Evolutionary conservation across 2,113 vertebrate species (phyloP).

Genomic region (Melozone crissalis): DNA sequence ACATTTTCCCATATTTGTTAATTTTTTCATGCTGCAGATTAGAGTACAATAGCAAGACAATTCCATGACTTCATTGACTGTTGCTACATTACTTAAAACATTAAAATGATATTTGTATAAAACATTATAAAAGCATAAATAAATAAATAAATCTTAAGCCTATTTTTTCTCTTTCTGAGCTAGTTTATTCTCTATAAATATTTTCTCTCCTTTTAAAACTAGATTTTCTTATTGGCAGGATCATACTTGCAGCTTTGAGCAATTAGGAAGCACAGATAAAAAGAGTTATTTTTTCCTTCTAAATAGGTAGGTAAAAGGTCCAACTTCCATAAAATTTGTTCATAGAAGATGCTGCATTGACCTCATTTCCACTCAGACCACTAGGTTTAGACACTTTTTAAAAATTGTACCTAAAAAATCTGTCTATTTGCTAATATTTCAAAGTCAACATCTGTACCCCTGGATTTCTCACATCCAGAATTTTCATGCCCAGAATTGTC

Average conservation of each 20-base stretch:
- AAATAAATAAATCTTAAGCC: neutral
- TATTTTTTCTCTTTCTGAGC: neutral
- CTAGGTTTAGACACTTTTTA: neutral
- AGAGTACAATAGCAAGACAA: neutral
- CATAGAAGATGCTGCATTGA: neutral
- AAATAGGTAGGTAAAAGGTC: neutral
- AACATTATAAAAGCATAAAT: neutral
- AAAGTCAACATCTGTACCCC: neutral
- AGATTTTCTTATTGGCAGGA: neutral
- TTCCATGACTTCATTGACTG: neutral
- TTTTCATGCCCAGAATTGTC: neutral
- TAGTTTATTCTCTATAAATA: neutral
- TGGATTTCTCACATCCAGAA: neutral
- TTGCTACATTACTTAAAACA: neutral
- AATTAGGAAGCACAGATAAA: neutral
- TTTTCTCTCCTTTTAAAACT: neutral
- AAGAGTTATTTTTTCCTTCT: neutral
- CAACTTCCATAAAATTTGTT: neutral
- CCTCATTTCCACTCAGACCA: neutral
- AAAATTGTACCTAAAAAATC: neutral
- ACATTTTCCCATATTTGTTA: neutral
- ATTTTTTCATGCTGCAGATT: neutral
- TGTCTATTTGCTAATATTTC: neutral
- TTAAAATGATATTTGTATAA: neutral
- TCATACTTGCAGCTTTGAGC: neutral